Base-by-base conservation (phyloP, 92 coral and sea anemone genomes). In the Diadumene lineata region DNA sequence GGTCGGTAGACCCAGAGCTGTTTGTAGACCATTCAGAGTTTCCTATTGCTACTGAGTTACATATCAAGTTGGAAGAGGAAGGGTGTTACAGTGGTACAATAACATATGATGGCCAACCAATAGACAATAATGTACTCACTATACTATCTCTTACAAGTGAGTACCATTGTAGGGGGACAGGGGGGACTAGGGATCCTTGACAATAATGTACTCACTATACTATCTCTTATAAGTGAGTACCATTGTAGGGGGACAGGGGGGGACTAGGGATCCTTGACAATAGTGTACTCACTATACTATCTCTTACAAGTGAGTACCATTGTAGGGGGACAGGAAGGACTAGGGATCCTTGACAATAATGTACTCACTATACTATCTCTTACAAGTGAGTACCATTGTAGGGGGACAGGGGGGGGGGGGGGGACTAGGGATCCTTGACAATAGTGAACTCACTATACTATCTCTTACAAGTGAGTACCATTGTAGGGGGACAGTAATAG, bases 61-160 rank as follows among this genome's bases (percentile, higher is more conserved):
- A 92, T 61, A 79, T 94, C 21, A 94, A 94, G 64, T 29, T 94
- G 38, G 97, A 94, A 60, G 72, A 82, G 0, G 98, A 88, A 69
- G 98, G 98, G 44, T 91, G 94, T 60, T 94, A 88, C 58, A 85
- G 66, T 69, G 93, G 89, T 16, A 80, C 73, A 60, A 94, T 94
- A 8, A 88, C 82, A 55, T 94, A 89, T 57, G 72, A 94, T 75
- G 92, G 88, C 17, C 62, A 70, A 30, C 57, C 73, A 26, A 70
- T 94, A 32, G 87, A 74, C 38, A 93, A 92, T 57, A 92, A 94
- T 31, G 71, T 63, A 30, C 79, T 94, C 18, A 83, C 89, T 48
- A 86, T 94, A 31, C 74, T 94, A 13, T 94, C 98, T 25, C 86
- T 94, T 3, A 88, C 75, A 44, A 65, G 98, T 94, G 66, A 86